Evolutionary conservation across 2,888 invertebrate species (phyloP), one percentile per base, ranked within the genome.

Genomic region (Tenthredo scrophulariae): DNA sequence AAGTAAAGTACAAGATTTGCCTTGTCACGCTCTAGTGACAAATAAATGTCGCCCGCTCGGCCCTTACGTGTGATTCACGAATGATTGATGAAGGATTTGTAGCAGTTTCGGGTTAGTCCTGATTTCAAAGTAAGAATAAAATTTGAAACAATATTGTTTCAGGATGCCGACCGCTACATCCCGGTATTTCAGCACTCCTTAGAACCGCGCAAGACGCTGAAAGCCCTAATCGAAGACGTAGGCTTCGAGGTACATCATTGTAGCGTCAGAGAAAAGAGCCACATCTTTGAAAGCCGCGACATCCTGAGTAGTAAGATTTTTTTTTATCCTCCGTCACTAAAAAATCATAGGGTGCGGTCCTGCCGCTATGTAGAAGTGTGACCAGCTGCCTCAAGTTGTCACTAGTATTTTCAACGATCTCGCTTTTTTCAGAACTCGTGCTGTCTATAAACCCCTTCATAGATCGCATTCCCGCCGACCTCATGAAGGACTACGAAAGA

Each of bases 391-490:
- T 6, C 7, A 54, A 7, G n/a, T 54, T n/a, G n/a, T 54, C 7
- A 54, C n/a, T 1, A 6, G 22, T 26, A 22, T 62, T 26, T 26
- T 62, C 13, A 62, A 26, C 22, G 26, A 13, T 62, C 0, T 62
- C 1, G 26, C 22, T 67, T 33, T 13, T 67, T 33, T 33, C 67
- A 67, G 67, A 33, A 33, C 33, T 67, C 70, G 94, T 96, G 0
- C 93, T 94, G 86, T 96, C 97, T 0, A 95, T 97, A 2, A 96
- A 96, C 90, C 97, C 97, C 0, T 97, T 97, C 90, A 90, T 96
- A 85, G 93, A 94, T 6, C 94, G 95, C 77, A 95, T 97, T 77
- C 95, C 97, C 0, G 90, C 93, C 0, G 91, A 94, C 0, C 90
- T 95, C 33, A 95, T 95, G 65, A 94, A 95, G 2, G 94, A 95